Conservation (phyloP, 2,888 invertebrate genomes). For the Drosophila vallismaia region DNA sequence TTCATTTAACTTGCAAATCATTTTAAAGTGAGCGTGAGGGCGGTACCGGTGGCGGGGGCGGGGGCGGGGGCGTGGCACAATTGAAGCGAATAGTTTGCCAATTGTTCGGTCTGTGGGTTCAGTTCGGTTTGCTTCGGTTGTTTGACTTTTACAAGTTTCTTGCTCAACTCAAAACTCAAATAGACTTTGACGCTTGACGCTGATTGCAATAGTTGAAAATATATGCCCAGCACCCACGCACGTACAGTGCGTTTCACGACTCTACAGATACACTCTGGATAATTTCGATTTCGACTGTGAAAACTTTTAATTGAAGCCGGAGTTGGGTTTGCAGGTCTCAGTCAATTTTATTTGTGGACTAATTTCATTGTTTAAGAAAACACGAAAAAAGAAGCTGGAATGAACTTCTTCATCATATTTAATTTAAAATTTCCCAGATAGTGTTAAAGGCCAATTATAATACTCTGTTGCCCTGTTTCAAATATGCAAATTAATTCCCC, state of each 20-base stretch:
- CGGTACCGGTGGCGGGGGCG: not conserved
- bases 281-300: slow-evolving; percentile 7
- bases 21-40: slow-evolving; percentile 53
- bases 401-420: too few relatives aligned
- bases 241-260: slow-evolving; percentile 22
- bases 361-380: not conserved
- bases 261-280: not conserved
- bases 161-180: slow-evolving; percentile 59
- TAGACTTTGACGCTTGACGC: slow-evolving; percentile 76
- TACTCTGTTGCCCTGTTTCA: not conserved
- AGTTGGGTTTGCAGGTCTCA: too few relatives aligned
- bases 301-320: slow-evolving; percentile 9
- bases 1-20: slow-evolving; percentile 78
- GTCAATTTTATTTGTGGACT: not conserved
- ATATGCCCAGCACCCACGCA: slow-evolving; percentile 14
- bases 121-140: slow-evolving; percentile 41
- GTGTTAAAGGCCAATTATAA: slow-evolving; percentile 1
- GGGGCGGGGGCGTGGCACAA: slow-evolving; percentile 47
- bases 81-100: slow-evolving; percentile 76
- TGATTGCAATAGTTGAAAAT: slow-evolving; percentile 70
- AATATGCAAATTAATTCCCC: slow-evolving; percentile 16
- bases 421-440: not conserved
- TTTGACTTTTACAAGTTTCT: slow-evolving; percentile 73
- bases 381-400: too few relatives aligned
- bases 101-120: slow-evolving; percentile 59